Evolutionary conservation across 2,888 invertebrate species (phyloP), one percentile per base, ranked within the genome.

Genomic region (Leucozona laternaria): DNA sequence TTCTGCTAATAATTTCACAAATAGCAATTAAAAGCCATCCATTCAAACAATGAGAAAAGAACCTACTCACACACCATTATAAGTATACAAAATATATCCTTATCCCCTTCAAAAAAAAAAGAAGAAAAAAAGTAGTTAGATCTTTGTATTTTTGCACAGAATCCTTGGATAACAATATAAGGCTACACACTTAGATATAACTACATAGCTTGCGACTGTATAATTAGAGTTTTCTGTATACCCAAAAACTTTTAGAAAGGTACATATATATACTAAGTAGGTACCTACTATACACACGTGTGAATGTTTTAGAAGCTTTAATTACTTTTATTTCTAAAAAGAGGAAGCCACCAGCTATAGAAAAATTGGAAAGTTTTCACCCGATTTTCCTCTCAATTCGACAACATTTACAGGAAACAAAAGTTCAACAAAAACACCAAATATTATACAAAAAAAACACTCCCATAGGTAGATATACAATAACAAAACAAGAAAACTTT

Each of bases 141-240:
- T 48, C 15, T 31, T 45, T 64, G 34, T 60, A 40, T 48, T n/a
- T 43, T 43, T 34, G 53, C 76, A 76, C 62, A 57, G 70, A 71
- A 71, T 77, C 77, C 66, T 60, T 75, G 43, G n/a, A n/a, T n/a
- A n/a, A 53, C 20, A 37, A 3, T 17, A 57, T 31, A 78, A 50
- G 70, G 25, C 43, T 55, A 31, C 60, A 62, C 79, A 70, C 73
- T 76, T 80, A 71, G 76, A 68, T 13, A 15, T 53, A 17, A 8
- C 17, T 8, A 17, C n/a, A 60, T 81, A 78, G 31, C 81, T 81
- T 73, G 77, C 70, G 77, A 85, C 57, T 85, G 73, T 81, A 78
- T 86, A 86, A 86, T 86, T 86, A 72, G 73, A 81, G 43, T 73
- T 64, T 45, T 62, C 3, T 60, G 22, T 64, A 25, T n/a, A 25